A percentile compares a stretch with the other conserved stretches of the same genome.
Evolutionary conservation across 2,113 vertebrate genomes (phyloP).

Genomic region (Paedocypris sp.): DNA sequence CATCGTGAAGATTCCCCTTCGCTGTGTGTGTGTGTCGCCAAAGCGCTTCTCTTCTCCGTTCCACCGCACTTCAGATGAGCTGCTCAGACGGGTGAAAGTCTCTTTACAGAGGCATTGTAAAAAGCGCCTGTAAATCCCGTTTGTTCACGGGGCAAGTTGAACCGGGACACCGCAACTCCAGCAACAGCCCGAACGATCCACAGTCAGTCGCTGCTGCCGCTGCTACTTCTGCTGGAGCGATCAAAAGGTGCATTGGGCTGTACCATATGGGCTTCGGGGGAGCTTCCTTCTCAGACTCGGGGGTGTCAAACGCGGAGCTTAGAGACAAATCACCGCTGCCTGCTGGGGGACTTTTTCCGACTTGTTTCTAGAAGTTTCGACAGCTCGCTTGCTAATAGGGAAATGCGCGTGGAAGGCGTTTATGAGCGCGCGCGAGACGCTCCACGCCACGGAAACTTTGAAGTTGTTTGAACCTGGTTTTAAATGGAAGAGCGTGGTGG

Average conservation of each 20-base stretch:
- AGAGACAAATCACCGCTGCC: not conserved
- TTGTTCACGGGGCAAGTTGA: not conserved
- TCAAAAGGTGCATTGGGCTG: conserved; percentile 21
- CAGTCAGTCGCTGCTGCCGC: not conserved
- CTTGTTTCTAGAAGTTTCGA: not conserved
- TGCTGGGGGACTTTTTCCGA: not conserved
- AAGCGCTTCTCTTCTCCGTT: not conserved
- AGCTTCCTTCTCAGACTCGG: not conserved
- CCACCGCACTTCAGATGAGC: not conserved
- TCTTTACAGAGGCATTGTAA: conserved; percentile 4
- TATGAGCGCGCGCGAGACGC: not conserved
- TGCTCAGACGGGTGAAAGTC: not conserved
- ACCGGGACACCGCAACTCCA: not conserved
- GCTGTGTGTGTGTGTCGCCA: not conserved
- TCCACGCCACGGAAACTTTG: not conserved
- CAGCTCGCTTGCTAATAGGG: too few relatives aligned
- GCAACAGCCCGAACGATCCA: not conserved
- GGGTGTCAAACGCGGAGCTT: not conserved
- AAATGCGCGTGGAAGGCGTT: not conserved
- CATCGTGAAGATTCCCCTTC: conserved; percentile 2
- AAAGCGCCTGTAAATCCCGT: not conserved
- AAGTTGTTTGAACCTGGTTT: not conserved
- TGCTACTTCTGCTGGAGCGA: conserved; percentile 6
- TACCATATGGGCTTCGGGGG: conserved; percentile 11
- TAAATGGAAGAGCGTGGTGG: not conserved